Evolutionary conservation across 2,888 invertebrate species (phyloP).

Genomic region (Noctua pronuba): DNA sequence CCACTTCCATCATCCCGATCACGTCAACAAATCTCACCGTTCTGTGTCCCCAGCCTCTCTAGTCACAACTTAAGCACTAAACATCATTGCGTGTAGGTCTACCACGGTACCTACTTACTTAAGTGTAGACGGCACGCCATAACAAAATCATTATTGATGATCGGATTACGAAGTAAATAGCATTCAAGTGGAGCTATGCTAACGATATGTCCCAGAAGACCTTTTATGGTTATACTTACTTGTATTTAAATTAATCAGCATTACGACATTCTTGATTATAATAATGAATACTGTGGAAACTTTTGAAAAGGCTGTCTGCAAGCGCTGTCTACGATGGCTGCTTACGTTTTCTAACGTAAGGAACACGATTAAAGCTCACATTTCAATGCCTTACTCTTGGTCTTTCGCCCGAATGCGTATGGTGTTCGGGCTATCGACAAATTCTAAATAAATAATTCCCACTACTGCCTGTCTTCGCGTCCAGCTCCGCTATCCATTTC

Average conservation of each 20-base stretch:
- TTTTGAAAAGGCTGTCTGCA: background rate
- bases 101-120: conserved; percentile 1
- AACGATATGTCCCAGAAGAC: conserved; percentile 21
- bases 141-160: conserved; percentile 16
- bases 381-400: background rate
- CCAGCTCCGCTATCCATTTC: background rate
- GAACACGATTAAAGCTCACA: background rate
- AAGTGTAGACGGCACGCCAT: conserved; percentile 5
- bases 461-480: background rate
- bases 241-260: conserved; percentile 11
- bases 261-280: background rate
- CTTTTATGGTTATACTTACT: background rate
- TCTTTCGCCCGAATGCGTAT: background rate
- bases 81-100: background rate
- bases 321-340: background rate
- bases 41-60: background rate
- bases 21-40: background rate
- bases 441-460: background rate
- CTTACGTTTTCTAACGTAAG: background rate
- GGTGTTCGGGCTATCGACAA: background rate
- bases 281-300: conserved; percentile 16
- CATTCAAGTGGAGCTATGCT: conserved; percentile 17
- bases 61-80: background rate
- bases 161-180: conserved; percentile 31
- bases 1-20: background rate